phyloP scores from a whole-genome alignment of 1,140 invertebrate species.

The Macrobrachium nipponense region DNA sequence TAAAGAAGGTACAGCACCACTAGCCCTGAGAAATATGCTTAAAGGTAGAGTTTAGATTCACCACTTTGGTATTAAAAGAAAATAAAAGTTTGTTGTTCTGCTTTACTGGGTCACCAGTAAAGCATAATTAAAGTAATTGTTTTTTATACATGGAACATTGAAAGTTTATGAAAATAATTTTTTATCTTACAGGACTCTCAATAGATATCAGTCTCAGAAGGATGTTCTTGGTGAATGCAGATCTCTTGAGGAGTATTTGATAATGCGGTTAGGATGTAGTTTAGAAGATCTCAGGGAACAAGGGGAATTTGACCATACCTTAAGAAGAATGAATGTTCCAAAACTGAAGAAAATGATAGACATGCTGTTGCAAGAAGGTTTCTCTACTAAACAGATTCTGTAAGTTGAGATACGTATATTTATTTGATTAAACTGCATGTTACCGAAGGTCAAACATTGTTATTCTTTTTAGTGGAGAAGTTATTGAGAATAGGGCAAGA shows the following conservation, averaged over 20 bases:
- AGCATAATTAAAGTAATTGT: background rate
- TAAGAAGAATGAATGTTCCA: background rate
- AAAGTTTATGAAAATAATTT: background rate
- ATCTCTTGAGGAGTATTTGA: background rate
- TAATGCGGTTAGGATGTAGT: background rate
- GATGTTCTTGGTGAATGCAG: background rate
- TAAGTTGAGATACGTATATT: background rate
- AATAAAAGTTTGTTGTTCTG: background rate
- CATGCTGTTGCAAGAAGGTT: background rate
- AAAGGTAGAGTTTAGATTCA: too few relatives aligned
- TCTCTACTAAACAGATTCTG: background rate
- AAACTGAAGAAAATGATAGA: background rate
- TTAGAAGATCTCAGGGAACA: background rate
- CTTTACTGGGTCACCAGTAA: too few relatives aligned
- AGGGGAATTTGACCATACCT: background rate
- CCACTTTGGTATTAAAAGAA: too few relatives aligned
- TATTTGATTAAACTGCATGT: too few relatives aligned
- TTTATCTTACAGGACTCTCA: background rate
- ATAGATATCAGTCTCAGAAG: slow-evolving; percentile 7
- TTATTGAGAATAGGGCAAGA: too few relatives aligned
- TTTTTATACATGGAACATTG: background rate
- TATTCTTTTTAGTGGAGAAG: too few relatives aligned
- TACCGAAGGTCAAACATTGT: too few relatives aligned
- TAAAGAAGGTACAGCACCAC: too few relatives aligned
- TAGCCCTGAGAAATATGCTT: too few relatives aligned